These are phyloP conservation scores for Gobio gobio DNA, from an alignment of 2,113 vertebrate genomes.

Conservation along the genomic window DNA sequence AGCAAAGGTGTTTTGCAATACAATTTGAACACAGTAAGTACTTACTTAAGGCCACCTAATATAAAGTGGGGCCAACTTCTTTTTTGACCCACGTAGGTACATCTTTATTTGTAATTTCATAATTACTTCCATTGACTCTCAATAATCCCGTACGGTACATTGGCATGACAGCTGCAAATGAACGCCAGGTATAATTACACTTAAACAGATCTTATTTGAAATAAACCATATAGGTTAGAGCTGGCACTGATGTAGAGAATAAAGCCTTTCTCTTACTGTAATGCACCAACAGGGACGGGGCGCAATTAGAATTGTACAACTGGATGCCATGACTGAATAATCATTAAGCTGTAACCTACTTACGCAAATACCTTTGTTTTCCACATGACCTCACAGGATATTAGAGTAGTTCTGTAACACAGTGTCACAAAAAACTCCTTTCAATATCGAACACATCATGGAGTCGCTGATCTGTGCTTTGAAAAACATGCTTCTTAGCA, in stretches of 20 bases:
- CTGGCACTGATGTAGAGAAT: constrained; percentile 10
- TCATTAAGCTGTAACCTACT: constrained; percentile 22
- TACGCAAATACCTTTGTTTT: constrained; percentile 34
- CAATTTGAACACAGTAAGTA: too few species aligned
- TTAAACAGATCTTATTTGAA: constrained; percentile 7
- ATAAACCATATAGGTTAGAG: background rate
- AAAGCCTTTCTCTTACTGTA: background rate
- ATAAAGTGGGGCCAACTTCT: too few species aligned
- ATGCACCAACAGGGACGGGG: background rate
- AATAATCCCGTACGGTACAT: background rate
- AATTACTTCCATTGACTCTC: too few species aligned
- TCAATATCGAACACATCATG: background rate
- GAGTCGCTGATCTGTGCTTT: background rate
- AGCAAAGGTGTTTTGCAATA: too few species aligned
- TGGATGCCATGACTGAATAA: too few species aligned
- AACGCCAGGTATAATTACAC: constrained; percentile 1
- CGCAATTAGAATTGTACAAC: constrained; percentile 2
- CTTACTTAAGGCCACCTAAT: too few species aligned
- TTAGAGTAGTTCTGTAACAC: background rate
- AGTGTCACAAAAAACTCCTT: background rate
- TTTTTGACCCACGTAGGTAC: too few species aligned
- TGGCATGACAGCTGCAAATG: background rate
- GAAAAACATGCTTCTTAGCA: background rate
- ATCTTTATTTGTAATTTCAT: too few species aligned
- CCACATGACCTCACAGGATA: background rate